phyloP scores from a whole-genome alignment of 2,888 invertebrate genomes.

The Dastarcus helophoroides region DNA sequence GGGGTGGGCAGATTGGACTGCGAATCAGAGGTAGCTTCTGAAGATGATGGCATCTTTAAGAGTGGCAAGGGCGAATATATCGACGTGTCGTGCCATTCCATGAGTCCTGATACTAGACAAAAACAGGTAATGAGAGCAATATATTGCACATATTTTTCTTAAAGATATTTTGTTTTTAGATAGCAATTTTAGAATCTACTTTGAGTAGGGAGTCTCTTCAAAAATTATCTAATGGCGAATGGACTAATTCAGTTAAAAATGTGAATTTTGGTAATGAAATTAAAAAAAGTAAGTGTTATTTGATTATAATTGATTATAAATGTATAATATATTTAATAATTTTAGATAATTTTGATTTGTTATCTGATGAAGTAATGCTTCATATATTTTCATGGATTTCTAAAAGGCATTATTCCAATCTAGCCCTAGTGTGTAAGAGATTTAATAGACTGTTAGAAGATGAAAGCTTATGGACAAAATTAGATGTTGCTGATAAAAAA shows the following conservation, averaged over 20 bases:
- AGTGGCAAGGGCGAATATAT: slow-evolving; percentile 21
- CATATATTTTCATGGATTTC: slow-evolving; percentile 74
- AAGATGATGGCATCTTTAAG: slow-evolving; percentile 23
- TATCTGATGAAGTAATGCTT: slow-evolving; percentile 81
- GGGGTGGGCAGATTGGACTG: slow-evolving; percentile 46
- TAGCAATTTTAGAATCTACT: slow-evolving; percentile 27
- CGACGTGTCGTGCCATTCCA: slow-evolving; percentile 24
- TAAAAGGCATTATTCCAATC: slow-evolving; percentile 58
- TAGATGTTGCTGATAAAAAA: slow-evolving; percentile 65
- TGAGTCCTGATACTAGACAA: slow-evolving; percentile 22
- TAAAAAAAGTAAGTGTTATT: background rate
- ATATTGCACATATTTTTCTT: background rate
- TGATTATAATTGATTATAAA: slow-evolving; percentile 1
- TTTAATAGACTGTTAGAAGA: slow-evolving; percentile 72
- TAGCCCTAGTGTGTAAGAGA: slow-evolving; percentile 63
- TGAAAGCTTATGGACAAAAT: slow-evolving; percentile 74
- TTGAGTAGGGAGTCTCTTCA: slow-evolving; percentile 28
- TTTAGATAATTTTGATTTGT: slow-evolving; percentile 53
- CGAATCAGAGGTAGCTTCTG: slow-evolving; percentile 25
- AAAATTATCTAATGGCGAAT: slow-evolving; percentile 25
- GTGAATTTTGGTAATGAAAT: no score
- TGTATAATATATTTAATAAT: background rate
- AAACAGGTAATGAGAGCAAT: slow-evolving; percentile 18
- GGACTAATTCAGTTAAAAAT: slow-evolving; percentile 20
- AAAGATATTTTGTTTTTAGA: slow-evolving; percentile 22